Conservation (phyloP, 2,113 vertebrate species). For the Mormyrus lacerda region DNA sequence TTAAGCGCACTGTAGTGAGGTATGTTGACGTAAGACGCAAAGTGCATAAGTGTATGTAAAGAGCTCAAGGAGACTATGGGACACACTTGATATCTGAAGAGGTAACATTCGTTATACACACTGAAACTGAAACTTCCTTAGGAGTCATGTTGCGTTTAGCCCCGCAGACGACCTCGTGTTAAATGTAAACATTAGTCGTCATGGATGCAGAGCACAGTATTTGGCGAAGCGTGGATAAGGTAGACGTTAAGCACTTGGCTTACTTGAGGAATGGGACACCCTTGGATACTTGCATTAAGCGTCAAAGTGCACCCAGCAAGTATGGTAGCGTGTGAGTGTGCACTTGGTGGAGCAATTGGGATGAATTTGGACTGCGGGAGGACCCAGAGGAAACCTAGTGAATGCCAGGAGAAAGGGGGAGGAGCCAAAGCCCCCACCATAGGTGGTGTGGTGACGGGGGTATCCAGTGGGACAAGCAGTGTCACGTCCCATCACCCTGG, state of each 20-base stretch:
- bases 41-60: neutral
- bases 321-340: neutral
- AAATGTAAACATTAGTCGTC: neutral
- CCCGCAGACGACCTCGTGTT: neutral
- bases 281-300: neutral
- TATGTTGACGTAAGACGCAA: neutral
- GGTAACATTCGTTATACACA: neutral
- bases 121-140: neutral
- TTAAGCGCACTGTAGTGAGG: neutral
- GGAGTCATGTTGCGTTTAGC: neutral
- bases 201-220: neutral
- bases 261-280: neutral
- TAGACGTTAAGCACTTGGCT: neutral
- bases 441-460: neutral
- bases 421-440: neutral
- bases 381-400: neutral
- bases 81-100: neutral
- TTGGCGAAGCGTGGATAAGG: neutral
- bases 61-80: neutral
- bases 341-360: neutral
- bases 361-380: neutral
- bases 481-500: neutral
- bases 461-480: neutral
- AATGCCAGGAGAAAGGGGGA: neutral
- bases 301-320: neutral